phyloP scores from a whole-genome alignment of 2,888 invertebrate genomes.

The Micropterix aruncella region DNA sequence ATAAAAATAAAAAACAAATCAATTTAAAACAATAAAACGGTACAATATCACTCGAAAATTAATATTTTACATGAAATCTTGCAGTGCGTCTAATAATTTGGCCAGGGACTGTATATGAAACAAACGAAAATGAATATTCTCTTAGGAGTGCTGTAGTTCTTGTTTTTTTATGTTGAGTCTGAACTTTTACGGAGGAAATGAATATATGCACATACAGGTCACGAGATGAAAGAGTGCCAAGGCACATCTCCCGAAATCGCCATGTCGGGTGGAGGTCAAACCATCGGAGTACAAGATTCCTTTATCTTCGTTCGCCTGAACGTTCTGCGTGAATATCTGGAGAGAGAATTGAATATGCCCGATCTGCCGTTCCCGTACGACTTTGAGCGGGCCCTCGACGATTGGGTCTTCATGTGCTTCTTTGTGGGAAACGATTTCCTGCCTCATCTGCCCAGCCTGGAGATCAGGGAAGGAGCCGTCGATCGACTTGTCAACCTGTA shows the following conservation, averaged over 20 bases:
- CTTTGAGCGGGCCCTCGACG: conserved; percentile 90
- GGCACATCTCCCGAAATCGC: conserved; percentile 51
- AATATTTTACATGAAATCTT: no score
- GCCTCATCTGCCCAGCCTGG: conserved; percentile 94
- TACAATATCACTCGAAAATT: no score
- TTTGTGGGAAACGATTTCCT: conserved; percentile 99
- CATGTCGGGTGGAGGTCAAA: conserved; percentile 38
- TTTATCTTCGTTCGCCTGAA: conserved; percentile 90
- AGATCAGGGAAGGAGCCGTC: conserved; percentile 94
- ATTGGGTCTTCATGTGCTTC: conserved; percentile 99
- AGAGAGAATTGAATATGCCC: conserved; percentile 77
- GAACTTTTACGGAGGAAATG: no score
- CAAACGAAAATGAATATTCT: no score
- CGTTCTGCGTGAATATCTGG: conserved; percentile 87
- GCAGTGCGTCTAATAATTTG: no score
- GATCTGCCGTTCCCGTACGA: conserved; percentile 89
- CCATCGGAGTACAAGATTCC: conserved; percentile 60
- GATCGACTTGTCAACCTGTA: conserved; percentile 87
- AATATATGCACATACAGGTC: conserved; percentile 39
- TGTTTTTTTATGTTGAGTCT: no score
- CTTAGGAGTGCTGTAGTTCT: no score
- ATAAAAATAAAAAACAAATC: no score
- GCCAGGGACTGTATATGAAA: no score
- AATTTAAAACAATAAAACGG: no score
- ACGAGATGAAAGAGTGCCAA: conserved; percentile 88